Conservation (phyloP, 2,888 invertebrate genomes). For the Drosophila nigricruria region DNA sequence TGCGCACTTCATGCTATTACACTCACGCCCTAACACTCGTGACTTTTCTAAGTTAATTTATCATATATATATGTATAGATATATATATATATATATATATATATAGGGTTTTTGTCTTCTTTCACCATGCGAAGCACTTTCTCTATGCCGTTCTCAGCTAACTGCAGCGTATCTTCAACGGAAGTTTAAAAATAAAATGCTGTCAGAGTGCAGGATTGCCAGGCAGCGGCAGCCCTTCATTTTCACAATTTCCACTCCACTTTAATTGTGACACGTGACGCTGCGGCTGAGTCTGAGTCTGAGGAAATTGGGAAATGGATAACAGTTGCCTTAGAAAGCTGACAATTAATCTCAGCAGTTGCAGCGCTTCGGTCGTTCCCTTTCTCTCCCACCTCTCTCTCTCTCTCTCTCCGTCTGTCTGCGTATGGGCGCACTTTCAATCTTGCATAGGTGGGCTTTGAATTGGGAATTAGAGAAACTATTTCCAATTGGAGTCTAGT, state of each 20-base stretch:
- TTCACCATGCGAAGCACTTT: conserved; percentile 41
- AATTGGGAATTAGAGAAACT: conserved; percentile 61
- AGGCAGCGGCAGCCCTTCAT: conserved; percentile 63
- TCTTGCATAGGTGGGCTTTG: conserved; percentile 41
- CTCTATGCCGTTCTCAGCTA: conserved; percentile 37
- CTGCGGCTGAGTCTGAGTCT: conserved; percentile 25
- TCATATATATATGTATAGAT: conserved; percentile 49
- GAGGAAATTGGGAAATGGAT: conserved; percentile 49
- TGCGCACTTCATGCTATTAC: conserved; percentile 61
- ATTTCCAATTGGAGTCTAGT: conserved; percentile 38
- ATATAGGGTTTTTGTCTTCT: conserved; percentile 38
- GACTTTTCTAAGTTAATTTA: conserved; percentile 78
- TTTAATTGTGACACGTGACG: conserved; percentile 74
- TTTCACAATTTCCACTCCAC: conserved; percentile 45
- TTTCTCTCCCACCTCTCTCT: background rate
- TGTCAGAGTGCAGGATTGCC: conserved; percentile 33
- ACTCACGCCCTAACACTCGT: conserved; percentile 78
- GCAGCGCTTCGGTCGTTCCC: conserved; percentile 37
- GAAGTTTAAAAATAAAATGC: conserved; percentile 55
- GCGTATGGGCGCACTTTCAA: conserved; percentile 51
- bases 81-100: background rate
- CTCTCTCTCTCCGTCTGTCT: background rate
- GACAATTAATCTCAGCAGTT: conserved; percentile 71
- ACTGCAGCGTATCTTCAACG: conserved; percentile 23
- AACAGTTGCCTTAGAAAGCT: conserved; percentile 70